These are phyloP conservation scores for Pheosia tremula DNA, from an alignment of 2,888 invertebrate genomes.

Conservation along the genomic window DNA sequence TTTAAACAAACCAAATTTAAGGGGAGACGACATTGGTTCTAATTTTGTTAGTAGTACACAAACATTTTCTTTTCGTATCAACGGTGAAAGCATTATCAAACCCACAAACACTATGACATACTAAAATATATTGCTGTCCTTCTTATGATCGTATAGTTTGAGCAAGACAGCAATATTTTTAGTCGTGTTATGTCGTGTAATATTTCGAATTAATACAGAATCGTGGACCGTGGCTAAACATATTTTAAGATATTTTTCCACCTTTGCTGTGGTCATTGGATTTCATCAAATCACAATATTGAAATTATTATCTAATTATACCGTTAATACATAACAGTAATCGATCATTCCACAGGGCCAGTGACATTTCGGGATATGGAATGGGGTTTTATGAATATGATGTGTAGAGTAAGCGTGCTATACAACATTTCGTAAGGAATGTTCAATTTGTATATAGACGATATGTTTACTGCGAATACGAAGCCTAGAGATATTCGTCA, in stretches of 20 bases:
- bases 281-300: slow-evolving; percentile 32
- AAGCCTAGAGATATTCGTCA: slow-evolving; percentile 26
- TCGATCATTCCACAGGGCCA: slow-evolving; percentile 32
- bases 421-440: slow-evolving; percentile 38
- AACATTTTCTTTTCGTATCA: too few species aligned
- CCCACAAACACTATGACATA: too few species aligned
- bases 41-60: too few species aligned
- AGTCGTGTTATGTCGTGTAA: too few species aligned
- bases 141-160: too few species aligned
- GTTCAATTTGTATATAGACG: slow-evolving; percentile 50
- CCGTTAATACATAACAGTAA: slow-evolving; percentile 28
- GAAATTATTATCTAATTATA: slow-evolving; percentile 19
- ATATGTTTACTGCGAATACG: slow-evolving; percentile 25
- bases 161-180: not conserved
- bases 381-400: not conserved
- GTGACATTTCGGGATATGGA: slow-evolving; percentile 13
- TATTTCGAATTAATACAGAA: too few species aligned
- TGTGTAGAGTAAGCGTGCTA: slow-evolving; percentile 19
- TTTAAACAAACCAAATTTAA: slow-evolving; percentile 2
- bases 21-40: not conserved
- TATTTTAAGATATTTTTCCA: slow-evolving; percentile 12
- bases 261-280: slow-evolving; percentile 25
- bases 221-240: not conserved
- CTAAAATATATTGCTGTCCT: too few species aligned
- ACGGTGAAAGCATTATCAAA: too few species aligned